Percentiles rank a stretch among this genome's conserved stretches.
Evolutionary conservation across 2,113 vertebrate species (phyloP).

Genomic region (Dipodomys stephensi): DNA sequence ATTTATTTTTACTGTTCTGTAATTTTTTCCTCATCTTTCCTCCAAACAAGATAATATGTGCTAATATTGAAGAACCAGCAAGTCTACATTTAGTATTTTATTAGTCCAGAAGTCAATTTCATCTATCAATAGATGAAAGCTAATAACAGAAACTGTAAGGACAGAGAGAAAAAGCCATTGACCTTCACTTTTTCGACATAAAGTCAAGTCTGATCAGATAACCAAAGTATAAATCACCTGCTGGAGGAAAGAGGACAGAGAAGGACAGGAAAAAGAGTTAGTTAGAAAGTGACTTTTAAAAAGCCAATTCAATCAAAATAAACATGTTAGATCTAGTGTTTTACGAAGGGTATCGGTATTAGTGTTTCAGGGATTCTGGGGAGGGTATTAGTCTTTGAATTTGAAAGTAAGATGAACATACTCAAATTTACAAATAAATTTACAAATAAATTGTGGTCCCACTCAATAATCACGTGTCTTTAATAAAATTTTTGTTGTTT

Average conservation of each 20-base stretch:
- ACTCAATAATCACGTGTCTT: neutral
- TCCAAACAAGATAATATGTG: neutral
- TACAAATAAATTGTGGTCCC: neutral
- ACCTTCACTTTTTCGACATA: constrained; percentile 45
- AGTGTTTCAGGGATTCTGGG: neutral
- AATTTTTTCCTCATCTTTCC: neutral
- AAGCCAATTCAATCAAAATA: constrained; percentile 19
- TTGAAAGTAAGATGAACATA: neutral
- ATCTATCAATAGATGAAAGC: constrained; percentile 14
- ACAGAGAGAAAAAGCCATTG: constrained; percentile 25
- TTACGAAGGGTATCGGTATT: neutral
- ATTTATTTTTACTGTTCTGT: neutral
- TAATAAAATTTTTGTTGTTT: neutral
- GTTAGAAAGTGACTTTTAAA: neutral
- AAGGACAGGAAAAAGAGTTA: neutral
- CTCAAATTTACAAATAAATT: neutral
- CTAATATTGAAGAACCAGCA: neutral
- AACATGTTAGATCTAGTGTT: neutral
- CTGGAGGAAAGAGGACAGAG: neutral
- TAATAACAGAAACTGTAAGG: constrained; percentile 18
- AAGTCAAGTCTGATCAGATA: constrained; percentile 41
- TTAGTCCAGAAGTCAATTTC: constrained; percentile 37
- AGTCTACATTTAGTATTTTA: constrained; percentile 10
- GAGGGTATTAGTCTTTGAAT: neutral
- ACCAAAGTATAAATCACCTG: constrained; percentile 30